Base-by-base conservation (phyloP, 2,113 vertebrate species). In the Phyllopteryx taeniolatus region DNA sequence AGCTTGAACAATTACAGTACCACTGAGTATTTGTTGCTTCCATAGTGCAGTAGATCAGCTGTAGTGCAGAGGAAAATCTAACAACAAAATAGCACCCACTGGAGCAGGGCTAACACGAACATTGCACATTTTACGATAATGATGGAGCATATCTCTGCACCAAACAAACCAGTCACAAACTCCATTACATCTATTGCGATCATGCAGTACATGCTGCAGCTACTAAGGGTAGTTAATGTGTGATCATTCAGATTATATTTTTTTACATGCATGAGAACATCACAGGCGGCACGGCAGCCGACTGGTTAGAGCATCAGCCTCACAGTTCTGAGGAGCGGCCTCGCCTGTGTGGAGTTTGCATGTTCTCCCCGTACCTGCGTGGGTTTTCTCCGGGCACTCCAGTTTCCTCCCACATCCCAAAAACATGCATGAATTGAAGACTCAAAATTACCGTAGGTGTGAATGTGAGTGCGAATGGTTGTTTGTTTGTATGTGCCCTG, bases 1-100 rank as follows among this genome's bases (percentile, higher is more conserved):
- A 64, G 68, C 82, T 83, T 65, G 73, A 80, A 77, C 64, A 75
- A 68, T 83, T 78, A 84, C 78, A 86, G 79, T 85, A 87, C 82
- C 81, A 85, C 71, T 68, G 78, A 79, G 82, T 74, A 84, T 89
- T 86, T 84, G 72, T 84, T 79, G 72, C 67, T 70, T 79, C 66
- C 72, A 68, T 67, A 42, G 31, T 79, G 70, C 82, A 72, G 74
- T 87, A 86, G 83, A 88, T 86, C 85, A 89, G 75, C 69, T 80
- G 61, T 19, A 67, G 80, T 64, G 35, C 61, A 53, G 69, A 75
- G 67, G 81, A 80, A 86, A 79, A 77, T 79, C 79, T 69, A 83
- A 76, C 81, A 73, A 66, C 56, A 79, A 83, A 85, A 85, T 66
- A 64, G 60, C 76, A 86, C 87, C 86, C 86, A 69, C 53, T 63